Evolutionary conservation across 92 coral and sea anemone species (phyloP).

Genomic region (Epizoanthus illoricatus): DNA sequence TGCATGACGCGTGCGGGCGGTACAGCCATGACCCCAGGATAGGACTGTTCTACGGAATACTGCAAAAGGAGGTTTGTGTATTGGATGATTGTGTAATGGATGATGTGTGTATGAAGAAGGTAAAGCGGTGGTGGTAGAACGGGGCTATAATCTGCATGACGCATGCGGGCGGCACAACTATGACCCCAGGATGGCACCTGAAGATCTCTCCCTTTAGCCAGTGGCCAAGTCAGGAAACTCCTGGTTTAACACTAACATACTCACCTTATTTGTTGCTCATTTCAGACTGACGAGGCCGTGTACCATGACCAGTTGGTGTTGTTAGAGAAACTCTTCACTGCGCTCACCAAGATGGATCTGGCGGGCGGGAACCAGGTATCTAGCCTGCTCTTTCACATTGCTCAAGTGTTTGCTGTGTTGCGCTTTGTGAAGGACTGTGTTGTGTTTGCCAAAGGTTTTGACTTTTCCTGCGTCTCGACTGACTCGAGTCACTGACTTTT

Average conservation of each 20-base stretch:
- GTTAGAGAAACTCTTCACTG: slow-evolving; percentile 82
- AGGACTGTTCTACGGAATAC: slow-evolving; percentile 80
- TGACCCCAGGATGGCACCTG: slow-evolving; percentile 73
- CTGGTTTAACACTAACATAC: too few relatives aligned
- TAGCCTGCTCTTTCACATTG: not conserved
- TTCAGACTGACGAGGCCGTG: slow-evolving; percentile 88
- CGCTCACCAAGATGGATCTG: slow-evolving; percentile 80
- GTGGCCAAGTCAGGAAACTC: not conserved
- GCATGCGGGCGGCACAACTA: slow-evolving; percentile 87
- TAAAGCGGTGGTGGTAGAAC: not conserved
- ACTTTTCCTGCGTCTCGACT: too few relatives aligned
- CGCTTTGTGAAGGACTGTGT: not conserved
- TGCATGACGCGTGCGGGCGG: slow-evolving; percentile 89
- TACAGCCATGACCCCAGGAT: slow-evolving; percentile 92
- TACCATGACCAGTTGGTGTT: slow-evolving; percentile 88
- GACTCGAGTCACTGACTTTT: too few relatives aligned
- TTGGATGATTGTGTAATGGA: not conserved
- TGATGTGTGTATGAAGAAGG: not conserved
- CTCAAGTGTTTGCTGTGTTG: too few relatives aligned
- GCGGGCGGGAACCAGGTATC: slow-evolving; percentile 91
- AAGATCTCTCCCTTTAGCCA: not conserved
- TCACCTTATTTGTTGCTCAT: slow-evolving; percentile 1
- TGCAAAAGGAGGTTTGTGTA: slow-evolving; percentile 81
- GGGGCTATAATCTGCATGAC: slow-evolving; percentile 49
- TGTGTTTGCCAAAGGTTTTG: too few relatives aligned